phyloP scores from a whole-genome alignment of 2,113 vertebrate genomes.

The Galeopterus variegatus region DNA sequence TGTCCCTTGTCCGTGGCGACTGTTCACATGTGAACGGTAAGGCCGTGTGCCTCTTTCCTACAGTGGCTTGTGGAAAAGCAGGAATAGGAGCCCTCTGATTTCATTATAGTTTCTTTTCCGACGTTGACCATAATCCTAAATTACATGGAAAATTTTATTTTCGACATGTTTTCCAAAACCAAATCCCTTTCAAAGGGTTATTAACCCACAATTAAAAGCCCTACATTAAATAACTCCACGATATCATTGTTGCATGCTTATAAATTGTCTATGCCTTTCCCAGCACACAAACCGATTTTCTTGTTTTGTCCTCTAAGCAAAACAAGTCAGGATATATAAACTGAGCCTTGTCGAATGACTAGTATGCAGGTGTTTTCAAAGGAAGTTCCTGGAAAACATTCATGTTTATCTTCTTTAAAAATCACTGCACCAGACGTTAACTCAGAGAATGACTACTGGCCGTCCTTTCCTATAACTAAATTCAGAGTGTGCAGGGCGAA shows the following conservation, averaged over 20 bases:
- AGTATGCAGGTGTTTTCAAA: not conserved
- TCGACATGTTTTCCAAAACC: not conserved
- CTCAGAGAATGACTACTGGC: not conserved
- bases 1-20: not conserved
- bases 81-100: no score
- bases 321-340: not conserved
- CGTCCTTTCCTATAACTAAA: not conserved
- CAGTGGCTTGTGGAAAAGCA: not conserved
- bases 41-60: fast-evolving
- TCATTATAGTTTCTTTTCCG: not conserved
- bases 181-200: no score
- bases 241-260: fast-evolving
- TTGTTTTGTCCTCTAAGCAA: not conserved
- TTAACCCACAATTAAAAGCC: not conserved
- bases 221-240: fast-evolving
- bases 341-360: fast-evolving
- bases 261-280: not conserved
- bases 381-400: conserved; percentile 10
- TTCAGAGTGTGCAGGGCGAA: not conserved
- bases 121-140: not conserved
- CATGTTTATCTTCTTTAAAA: conserved; percentile 10
- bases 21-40: fast-evolving
- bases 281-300: fast-evolving
- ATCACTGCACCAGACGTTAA: not conserved
- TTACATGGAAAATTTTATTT: not conserved